Evolutionary conservation across 2,888 invertebrate species (phyloP), one percentile per base, ranked within the genome.

Genomic region (Epirrhoe tristata): DNA sequence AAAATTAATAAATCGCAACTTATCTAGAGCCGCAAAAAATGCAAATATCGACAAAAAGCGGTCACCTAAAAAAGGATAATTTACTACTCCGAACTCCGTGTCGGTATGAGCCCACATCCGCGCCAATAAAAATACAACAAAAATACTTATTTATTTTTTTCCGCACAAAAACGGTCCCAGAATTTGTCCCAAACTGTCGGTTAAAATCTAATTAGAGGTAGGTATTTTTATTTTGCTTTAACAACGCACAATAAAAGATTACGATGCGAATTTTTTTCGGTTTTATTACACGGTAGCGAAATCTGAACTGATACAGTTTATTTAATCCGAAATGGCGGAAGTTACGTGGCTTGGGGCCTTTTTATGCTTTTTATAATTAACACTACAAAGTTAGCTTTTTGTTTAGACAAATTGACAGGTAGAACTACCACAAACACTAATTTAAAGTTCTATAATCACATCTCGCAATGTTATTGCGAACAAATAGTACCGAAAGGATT

Each of bases 201-300:
- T 80, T 74, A 81, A 79, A 74, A 72, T 78, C 80, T 82, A 82
- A 82, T 82, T 82, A 82, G 81, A 77, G 73, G 66, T 57, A 62
- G 73, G 63, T 57, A 63, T 61, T 67, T 76, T 75, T 74, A 73
- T 68, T 76, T 75, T 76, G 71, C 61, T 66, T 73, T 73, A 74
- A 74, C 71, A 72, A 67, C 65, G 68, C 53, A 62, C 72, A 69
- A 72, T 74, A 75, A 73, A 75, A 69, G 67, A 14, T 69, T 67
- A 70, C 70, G 70, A 65, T 36, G 50, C 58, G 71, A 66, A 66
- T 69, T 72, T 63, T 69, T 72, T 58, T 59, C 55, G 62, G 56
- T 72, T 71, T 75, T 75, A 72, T 73, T 63, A 61, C 61, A 64
- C 73, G 73, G 73, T 75, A 73, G 73, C 73, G 73, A 63, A 65